Evolutionary conservation across 2,888 invertebrate genomes (phyloP).

Genomic region (Brachyptera putata): DNA sequence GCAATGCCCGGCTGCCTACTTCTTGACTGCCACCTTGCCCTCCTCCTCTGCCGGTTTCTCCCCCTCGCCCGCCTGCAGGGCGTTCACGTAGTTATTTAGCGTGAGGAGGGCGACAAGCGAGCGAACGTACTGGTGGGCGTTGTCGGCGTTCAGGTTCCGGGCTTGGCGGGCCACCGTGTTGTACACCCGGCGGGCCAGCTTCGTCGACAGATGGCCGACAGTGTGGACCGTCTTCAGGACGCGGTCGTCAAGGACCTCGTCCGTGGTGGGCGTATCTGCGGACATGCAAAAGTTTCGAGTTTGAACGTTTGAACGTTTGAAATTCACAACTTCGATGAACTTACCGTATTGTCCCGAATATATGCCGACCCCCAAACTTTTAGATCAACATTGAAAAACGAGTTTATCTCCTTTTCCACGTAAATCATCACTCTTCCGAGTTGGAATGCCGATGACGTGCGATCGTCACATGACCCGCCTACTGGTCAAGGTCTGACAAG

Average conservation of each 20-base stretch:
- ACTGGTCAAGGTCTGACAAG: no score
- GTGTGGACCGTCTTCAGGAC: slow-evolving; percentile 68
- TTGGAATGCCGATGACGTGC: no score
- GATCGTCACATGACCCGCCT: no score
- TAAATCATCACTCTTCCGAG: no score
- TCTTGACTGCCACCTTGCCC: no score
- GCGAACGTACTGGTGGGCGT: slow-evolving; percentile 49
- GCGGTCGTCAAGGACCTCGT: slow-evolving; percentile 51
- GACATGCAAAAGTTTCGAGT: not conserved
- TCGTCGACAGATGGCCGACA: slow-evolving; percentile 65
- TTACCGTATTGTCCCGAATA: no score
- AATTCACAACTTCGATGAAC: no score
- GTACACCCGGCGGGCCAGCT: slow-evolving; percentile 66
- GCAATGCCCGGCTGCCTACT: no score
- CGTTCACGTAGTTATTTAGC: slow-evolving; percentile 48
- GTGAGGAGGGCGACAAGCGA: slow-evolving; percentile 50
- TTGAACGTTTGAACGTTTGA: no score
- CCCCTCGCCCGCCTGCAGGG: slow-evolving; percentile 28
- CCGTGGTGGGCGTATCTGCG: slow-evolving; percentile 41
- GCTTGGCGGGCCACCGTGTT: slow-evolving; percentile 59
- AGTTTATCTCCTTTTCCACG: no score
- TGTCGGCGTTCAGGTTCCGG: slow-evolving; percentile 48
- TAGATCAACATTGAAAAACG: no score
- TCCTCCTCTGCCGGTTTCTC: not conserved
- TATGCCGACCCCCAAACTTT: no score